Base-by-base conservation (phyloP, 2,888 invertebrate genomes). In the Mellilla xanthometata region DNA sequence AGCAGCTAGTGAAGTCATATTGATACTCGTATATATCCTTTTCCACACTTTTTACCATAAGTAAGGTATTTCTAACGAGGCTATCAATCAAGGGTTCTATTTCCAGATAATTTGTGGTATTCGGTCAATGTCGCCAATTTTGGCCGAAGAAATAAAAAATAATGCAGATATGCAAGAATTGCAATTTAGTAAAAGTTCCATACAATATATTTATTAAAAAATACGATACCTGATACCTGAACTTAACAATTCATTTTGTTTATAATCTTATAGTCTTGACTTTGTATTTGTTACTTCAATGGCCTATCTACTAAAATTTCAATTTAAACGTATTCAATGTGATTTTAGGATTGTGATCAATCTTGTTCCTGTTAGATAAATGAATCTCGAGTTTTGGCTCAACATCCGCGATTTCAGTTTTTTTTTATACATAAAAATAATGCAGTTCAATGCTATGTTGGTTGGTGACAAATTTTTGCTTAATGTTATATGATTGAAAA, bases 121-220 rank as follows among this genome's bases (percentile, higher is more conserved):
- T 28, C 28, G 36, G 28, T 29, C 28, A 36, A 29, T 28, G 36
- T 36, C 27, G 36, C 36, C 36, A 36, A 36, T 29, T 36, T 36
- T 36, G 19, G 2, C 8, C 7, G 24, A 7, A n/a, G 24, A 24
- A 7, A 7, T 24, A 24, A 7, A n/a, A 26, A 26, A 8, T 5
- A 3, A 6, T 19, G 6, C 6, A 19, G 15, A 19, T 19, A 5
- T 3, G 15, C 3, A 19, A 19, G 15, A n/a, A n/a, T 6, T 19
- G 15, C 6, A 19, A 19, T n/a, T n/a, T n/a, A n/a, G 15, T 19
- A 19, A 19, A 19, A 6, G 2, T 19, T n/a, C n/a, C n/a, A n/a
- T n/a, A n/a, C n/a, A n/a, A n/a, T n/a, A n/a, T n/a, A n/a, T n/a
- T n/a, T n/a, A n/a, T n/a, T n/a, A n/a, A n/a, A n/a, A n/a, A n/a